phyloP scores from a whole-genome alignment of 2,797 vertebrate genomes.

The Sebastes elongatus region DNA sequence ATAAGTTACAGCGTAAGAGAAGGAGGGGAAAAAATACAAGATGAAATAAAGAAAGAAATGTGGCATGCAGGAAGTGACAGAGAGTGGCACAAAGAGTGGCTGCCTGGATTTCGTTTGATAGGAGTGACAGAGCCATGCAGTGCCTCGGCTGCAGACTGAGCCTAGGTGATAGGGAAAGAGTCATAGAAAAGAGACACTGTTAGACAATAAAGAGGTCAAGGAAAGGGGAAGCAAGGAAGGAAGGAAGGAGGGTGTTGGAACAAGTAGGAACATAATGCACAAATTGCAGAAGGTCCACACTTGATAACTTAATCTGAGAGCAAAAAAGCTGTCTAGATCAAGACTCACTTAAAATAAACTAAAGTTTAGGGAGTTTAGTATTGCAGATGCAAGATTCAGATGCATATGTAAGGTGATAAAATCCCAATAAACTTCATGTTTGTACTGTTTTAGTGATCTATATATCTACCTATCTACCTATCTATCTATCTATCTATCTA shows the following conservation, averaged over 20 bases:
- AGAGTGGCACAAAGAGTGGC: neutral
- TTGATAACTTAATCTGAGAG: neutral
- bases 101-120: constrained; percentile 9
- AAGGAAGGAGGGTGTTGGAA: too few relatives aligned
- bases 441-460: neutral
- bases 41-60: neutral
- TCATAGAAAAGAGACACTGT: neutral
- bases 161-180: neutral
- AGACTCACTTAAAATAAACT: neutral
- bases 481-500: too few relatives aligned
- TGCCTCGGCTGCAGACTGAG: neutral
- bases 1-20: constrained; percentile 8
- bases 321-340: neutral
- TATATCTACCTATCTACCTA: neutral
- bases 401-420: neutral
- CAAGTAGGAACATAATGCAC: neutral
- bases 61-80: neutral
- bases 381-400: neutral
- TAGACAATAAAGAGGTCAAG: neutral
- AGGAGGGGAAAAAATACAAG: neutral
- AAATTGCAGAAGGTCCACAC: neutral
- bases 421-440: neutral
- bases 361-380: neutral
- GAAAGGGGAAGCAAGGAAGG: neutral
- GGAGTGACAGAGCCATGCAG: neutral